Evolutionary conservation across 2,797 vertebrate species (phyloP).

Genomic region (Cottoperca gobio): DNA sequence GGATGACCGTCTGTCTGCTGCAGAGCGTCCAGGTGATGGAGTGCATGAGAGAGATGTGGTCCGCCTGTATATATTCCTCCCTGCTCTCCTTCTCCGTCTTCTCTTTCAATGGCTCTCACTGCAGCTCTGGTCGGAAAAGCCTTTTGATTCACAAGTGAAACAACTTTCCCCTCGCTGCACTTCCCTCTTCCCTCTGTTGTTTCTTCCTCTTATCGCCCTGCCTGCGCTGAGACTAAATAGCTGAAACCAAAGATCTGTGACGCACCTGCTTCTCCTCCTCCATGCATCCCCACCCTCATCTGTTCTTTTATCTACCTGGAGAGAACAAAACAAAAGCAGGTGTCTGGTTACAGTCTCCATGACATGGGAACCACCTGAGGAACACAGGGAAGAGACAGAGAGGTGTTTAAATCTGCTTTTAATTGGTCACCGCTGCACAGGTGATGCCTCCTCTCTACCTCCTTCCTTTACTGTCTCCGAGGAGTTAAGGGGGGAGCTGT

Average conservation of each 20-base stretch:
- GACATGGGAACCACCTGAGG: conserved; percentile 74
- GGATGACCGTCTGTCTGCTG: conserved; percentile 47
- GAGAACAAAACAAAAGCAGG: conserved; percentile 78
- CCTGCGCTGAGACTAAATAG: conserved; percentile 42
- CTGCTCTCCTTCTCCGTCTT: conserved; percentile 23
- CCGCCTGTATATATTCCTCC: conserved; percentile 44
- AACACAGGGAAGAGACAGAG: conserved; percentile 25
- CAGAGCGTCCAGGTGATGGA: conserved; percentile 57
- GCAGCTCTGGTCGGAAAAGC: conserved; percentile 59
- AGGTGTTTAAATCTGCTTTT: conserved; percentile 46
- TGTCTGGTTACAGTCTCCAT: conserved; percentile 83
- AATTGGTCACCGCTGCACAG: conserved; percentile 49
- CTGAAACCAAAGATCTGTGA: conserved; percentile 75
- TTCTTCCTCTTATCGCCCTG: conserved; percentile 43
- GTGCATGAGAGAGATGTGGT: conserved; percentile 40
- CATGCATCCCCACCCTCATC: conserved; percentile 40
- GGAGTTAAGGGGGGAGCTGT: neutral
- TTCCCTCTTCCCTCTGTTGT: conserved; percentile 41
- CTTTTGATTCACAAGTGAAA: conserved; percentile 53
- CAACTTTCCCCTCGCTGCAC: conserved; percentile 60
- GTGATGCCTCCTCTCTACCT: conserved; percentile 2
- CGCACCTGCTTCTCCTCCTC: conserved; percentile 67
- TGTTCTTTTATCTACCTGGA: conserved; percentile 73
- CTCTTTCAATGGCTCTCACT: conserved; percentile 25
- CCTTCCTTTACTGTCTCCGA: conserved; percentile 19